Evolutionary conservation across 2,113 vertebrate species (phyloP).

Genomic region (Dromiciops gliroides): DNA sequence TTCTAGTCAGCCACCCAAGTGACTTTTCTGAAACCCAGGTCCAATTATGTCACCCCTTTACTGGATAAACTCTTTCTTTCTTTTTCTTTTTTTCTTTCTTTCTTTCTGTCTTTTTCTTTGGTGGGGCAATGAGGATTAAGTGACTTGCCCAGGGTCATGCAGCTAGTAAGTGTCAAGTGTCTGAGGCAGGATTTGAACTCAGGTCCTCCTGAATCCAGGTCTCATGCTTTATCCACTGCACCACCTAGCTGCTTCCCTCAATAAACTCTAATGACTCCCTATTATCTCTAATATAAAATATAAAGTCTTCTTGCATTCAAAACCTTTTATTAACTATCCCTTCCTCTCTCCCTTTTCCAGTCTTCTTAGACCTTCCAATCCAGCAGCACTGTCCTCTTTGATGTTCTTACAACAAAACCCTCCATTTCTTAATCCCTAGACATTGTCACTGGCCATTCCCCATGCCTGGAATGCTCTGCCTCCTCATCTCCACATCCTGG

Average conservation of each 20-base stretch:
- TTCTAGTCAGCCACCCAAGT: neutral
- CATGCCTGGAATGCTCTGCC: neutral
- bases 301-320: neutral
- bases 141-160: no score
- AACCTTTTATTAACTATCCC: neutral
- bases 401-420: neutral
- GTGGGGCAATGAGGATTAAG: no score
- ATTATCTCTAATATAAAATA: neutral
- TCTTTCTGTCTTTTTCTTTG: no score
- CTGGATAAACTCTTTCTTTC: no score
- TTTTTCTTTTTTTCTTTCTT: no score
- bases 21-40: neutral
- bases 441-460: neutral
- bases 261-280: neutral
- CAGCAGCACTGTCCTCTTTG: neutral
- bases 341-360: neutral
- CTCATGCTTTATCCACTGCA: no score
- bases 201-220: no score
- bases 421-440: neutral
- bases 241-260: no score
- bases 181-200: no score
- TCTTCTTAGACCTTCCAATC: neutral
- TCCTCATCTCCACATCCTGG: neutral
- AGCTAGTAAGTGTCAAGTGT: no score
- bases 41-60: neutral